Percentiles rank a stretch among this genome's conserved stretches.
Conservation (phyloP, 2,113 vertebrate species). For the Bambusicola thoracicus region DNA sequence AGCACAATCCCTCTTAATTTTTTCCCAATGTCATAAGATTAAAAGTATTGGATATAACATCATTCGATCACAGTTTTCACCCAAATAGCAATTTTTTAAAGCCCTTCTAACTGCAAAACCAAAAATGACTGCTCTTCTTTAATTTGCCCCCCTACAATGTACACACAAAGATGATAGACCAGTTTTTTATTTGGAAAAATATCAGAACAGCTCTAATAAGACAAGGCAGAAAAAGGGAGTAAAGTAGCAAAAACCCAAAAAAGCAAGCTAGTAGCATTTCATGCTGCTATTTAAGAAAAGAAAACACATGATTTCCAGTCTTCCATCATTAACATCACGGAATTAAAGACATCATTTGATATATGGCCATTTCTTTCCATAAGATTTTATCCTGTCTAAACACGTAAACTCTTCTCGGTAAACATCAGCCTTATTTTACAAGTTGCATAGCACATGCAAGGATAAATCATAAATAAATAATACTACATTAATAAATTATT, state of each 20-base stretch:
- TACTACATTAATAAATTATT: conserved; percentile 53
- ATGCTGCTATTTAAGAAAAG: background rate
- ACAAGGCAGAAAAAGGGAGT: background rate
- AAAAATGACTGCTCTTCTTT: background rate
- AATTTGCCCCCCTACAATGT: fast-evolving
- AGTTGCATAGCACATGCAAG: background rate
- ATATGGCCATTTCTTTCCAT: background rate
- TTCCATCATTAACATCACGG: background rate
- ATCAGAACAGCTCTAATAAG: background rate
- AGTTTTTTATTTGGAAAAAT: background rate
- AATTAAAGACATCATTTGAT: background rate
- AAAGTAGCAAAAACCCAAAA: background rate
- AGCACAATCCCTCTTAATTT: background rate
- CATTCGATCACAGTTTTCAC: background rate
- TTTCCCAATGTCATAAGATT: background rate
- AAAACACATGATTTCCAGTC: background rate
- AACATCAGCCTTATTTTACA: conserved; percentile 17
- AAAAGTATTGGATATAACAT: background rate
- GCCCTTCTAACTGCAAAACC: background rate
- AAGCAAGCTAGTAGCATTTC: background rate
- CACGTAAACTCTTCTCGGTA: background rate
- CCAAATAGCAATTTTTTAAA: background rate
- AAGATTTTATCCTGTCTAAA: background rate
- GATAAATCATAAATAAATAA: conserved; percentile 48
- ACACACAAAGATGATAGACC: background rate